Evolutionary conservation across 1,140 invertebrate genomes (phyloP), one percentile per base, ranked within the genome.

Genomic region (Zophobas morio): DNA sequence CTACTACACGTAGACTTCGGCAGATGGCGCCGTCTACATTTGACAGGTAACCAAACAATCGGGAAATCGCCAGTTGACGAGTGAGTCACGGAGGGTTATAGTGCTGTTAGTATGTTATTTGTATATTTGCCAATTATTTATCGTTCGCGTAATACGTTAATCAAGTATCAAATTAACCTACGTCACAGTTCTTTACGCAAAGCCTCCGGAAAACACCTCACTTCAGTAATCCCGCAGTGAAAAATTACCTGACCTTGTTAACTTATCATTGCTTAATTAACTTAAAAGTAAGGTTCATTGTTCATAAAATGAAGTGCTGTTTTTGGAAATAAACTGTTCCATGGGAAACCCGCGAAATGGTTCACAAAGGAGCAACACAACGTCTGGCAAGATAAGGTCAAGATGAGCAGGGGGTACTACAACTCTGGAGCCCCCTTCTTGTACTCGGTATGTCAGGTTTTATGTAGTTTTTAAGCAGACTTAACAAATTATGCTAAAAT

Each of bases 391-490:
- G 47, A 82, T 82, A 79, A 82, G 79, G 49, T 47, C 49, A 77
- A 53, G 47, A 82, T 82, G 81, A 82, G 79, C 60, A 77, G 80
- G 54, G 79, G 75, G 35, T 82, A 80, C 35, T 82, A 80, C 51
- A 78, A 75, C 47, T 57, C 77, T 47, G 63, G 78, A 33, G 70
- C 77, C 39, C 77, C 79, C 20, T 82, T 82, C 74, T 73, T 82
- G 49, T 82, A 70, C 56, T 79, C 70, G 77, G 81, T 82, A 74
- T 78, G 81, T 77, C 36, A 33, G 33, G 6, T 70, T 40, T 6
- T 66, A 6, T 66, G 34, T 20, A 20, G 20, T 20, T 20, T 20
- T 20, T 20, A 20, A 20, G 20, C 0, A 20, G 20, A 20, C 20
- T 20, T 20, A 20, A 20, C 20, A 20, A 20, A 20, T 20, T 20